Percentiles rank a stretch among this genome's conserved stretches.
Conservation (phyloP, 2,797 vertebrate species). For the Sebastes vulpes region DNA sequence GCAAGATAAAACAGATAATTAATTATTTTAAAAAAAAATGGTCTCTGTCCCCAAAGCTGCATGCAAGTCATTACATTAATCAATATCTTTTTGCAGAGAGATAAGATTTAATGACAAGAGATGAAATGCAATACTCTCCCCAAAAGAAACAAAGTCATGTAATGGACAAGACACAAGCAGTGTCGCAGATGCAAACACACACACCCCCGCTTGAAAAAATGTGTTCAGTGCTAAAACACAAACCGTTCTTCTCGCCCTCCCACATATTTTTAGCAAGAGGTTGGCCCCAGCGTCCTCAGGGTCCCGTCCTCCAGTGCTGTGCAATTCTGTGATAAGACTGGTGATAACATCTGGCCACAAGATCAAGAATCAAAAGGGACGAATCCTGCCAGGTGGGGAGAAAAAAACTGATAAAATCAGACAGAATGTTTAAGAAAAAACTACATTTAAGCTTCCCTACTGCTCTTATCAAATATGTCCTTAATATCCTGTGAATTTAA, state of each 20-base stretch:
- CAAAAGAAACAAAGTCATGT: background rate
- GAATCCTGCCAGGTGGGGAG: constrained; percentile 41
- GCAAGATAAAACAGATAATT: constrained; percentile 1
- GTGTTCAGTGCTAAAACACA: constrained; percentile 1
- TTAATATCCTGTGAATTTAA: constrained; percentile 47
- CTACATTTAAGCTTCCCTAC: constrained; percentile 28
- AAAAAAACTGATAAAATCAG: constrained; percentile 46
- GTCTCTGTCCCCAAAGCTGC: background rate
- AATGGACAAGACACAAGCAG: background rate
- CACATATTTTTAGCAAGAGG: constrained; percentile 25
- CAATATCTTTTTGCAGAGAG: constrained; percentile 4
- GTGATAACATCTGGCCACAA: constrained; percentile 65
- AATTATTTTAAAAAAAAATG: background rate
- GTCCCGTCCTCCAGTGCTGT: constrained; percentile 60
- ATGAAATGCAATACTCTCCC: background rate
- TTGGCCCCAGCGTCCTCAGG: constrained; percentile 31
- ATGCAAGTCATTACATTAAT: constrained; percentile 20
- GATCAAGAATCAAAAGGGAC: constrained; percentile 62
- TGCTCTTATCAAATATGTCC: constrained; percentile 48
- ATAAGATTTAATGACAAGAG: constrained; percentile 20
- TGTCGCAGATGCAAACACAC: background rate
- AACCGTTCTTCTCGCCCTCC: constrained; percentile 6
- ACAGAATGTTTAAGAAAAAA: constrained; percentile 60
- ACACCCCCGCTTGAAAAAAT: background rate
- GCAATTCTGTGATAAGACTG: constrained; percentile 65